Evolutionary conservation across 2,797 vertebrate genomes (phyloP), one percentile per base, ranked within the genome.

Genomic region (Urosaurus nigricauda): DNA sequence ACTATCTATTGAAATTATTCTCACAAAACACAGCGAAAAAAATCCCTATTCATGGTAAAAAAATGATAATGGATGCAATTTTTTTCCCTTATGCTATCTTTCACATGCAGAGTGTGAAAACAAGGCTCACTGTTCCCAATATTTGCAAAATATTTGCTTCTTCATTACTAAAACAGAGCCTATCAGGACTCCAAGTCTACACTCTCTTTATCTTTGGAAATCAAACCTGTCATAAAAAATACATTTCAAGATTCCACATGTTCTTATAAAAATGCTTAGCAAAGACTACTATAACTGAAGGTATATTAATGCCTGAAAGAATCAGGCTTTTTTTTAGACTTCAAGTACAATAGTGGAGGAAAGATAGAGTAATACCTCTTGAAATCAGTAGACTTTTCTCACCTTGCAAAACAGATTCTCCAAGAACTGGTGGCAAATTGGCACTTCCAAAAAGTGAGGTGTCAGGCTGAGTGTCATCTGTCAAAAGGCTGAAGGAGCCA

Each of bases 331-430:
- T 74, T 65, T 43, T 26, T 37, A 78, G 17, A 9, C 77, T 24
- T 43, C n/a, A 2, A 74, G 26, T n/a, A 70, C 2, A 43, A 85
- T 6, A 43, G 11, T 4, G 53, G n/a, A 11, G 43, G n/a, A 70
- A 37, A 37, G n/a, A 14, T 5, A 56, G 29, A 74, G 17, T 5
- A 65, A 77, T 43, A 9, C 71, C 24, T 78, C 43, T 51, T 89
- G 1, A 26, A 35, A 71, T 29, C 24, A 53, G 35, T n/a, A 37
- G 63, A 13, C 29, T 32, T 81, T 79, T n/a, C 90, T 87, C 90
- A 96, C 96, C 97, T 90, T 95, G 96, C 58, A 96, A 81, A 83
- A 96, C 95, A 84, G 96, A 92, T 19, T 96, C 95, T 65, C 92
- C 95, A 78, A 96, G 94, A 75, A 96, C 35, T 2, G 96, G 94